phyloP scores from a whole-genome alignment of 2,113 vertebrate species.

The Leptosomus discolor region DNA sequence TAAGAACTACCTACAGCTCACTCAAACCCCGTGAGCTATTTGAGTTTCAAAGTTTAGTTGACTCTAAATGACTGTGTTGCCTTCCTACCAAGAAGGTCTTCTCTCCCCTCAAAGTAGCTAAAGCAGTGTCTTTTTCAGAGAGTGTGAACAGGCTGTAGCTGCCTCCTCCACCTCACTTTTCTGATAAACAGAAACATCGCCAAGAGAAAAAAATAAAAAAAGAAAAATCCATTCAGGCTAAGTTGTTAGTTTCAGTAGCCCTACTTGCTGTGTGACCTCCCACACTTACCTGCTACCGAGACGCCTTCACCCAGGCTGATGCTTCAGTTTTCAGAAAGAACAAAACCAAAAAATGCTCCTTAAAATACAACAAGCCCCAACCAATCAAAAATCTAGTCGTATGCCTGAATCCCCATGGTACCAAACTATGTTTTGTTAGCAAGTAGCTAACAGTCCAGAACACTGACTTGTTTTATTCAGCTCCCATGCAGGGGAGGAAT shows the following conservation, averaged over 20 bases:
- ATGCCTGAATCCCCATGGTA: background rate
- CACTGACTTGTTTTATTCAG: background rate
- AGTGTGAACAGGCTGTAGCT: background rate
- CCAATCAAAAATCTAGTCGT: background rate
- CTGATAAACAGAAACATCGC: background rate
- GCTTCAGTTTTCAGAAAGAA: background rate
- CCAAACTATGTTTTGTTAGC: background rate
- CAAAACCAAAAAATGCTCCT: background rate
- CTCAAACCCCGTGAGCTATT: background rate
- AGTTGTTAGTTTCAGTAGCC: background rate
- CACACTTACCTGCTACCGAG: background rate
- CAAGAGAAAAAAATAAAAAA: background rate
- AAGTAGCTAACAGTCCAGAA: background rate
- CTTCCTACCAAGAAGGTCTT: background rate
- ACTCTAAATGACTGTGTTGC: background rate
- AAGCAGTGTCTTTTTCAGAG: background rate
- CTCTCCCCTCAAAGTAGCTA: background rate
- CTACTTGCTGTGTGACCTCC: background rate
- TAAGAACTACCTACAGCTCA: background rate
- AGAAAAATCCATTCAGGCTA: background rate
- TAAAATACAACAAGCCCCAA: background rate
- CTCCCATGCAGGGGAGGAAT: background rate
- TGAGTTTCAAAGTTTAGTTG: background rate
- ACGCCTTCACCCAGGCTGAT: background rate
- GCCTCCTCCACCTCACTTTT: background rate